phyloP scores from a whole-genome alignment of 2,113 vertebrate species.

The Budorcas taxicolor region DNA sequence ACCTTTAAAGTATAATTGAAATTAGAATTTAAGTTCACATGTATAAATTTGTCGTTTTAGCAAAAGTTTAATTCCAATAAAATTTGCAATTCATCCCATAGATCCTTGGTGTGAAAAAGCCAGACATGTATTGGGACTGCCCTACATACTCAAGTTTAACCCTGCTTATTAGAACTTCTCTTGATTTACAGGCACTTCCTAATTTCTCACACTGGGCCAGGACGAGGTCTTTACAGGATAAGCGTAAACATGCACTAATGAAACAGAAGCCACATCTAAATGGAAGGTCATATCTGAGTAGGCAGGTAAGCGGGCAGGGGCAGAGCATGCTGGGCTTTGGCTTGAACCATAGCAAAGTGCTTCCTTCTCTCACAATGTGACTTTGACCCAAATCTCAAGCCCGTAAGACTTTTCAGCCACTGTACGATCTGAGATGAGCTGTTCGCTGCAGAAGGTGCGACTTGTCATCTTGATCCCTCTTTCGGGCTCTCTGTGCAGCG shows the following conservation, averaged over 20 bases:
- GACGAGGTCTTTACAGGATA: neutral
- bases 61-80: neutral
- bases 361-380: neutral
- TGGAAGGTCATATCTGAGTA: neutral
- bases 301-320: neutral
- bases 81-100: neutral
- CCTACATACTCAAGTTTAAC: neutral
- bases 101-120: neutral
- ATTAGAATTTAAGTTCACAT: constrained; percentile 12
- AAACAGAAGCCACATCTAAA: neutral
- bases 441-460: neutral
- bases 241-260: neutral
- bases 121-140: neutral
- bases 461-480: neutral
- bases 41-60: neutral
- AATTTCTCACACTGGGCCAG: neutral
- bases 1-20: neutral
- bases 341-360: neutral
- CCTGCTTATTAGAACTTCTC: neutral
- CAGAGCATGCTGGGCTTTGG: neutral
- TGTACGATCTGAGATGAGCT: neutral
- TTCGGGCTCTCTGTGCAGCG: neutral
- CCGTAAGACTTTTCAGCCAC: neutral
- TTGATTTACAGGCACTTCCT: neutral
- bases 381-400: neutral